Conservation (phyloP, 2,888 invertebrate species). For the Maniola hyperantus region DNA sequence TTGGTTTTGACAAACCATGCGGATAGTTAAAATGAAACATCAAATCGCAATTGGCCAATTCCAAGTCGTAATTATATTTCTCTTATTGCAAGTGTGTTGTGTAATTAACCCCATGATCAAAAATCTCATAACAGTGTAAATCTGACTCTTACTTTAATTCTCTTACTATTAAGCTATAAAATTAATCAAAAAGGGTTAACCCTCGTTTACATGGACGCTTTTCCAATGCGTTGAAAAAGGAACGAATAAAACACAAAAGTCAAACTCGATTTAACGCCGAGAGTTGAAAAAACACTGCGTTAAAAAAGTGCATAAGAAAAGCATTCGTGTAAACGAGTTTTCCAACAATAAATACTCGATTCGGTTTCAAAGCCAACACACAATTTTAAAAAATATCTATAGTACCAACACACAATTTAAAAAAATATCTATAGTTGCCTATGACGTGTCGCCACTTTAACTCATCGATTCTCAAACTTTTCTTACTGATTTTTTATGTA, state of each 20-base stretch:
- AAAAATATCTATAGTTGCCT: constrained; percentile 41
- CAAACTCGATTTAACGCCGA: too few species aligned
- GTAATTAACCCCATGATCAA: background rate
- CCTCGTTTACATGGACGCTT: too few species aligned
- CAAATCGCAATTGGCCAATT: background rate
- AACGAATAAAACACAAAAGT: too few species aligned
- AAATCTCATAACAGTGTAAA: constrained; percentile 11
- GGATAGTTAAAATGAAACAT: background rate
- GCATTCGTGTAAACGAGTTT: background rate
- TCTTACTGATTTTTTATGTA: background rate
- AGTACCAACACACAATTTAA: constrained; percentile 43
- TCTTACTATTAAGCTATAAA: constrained; percentile 25
- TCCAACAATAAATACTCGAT: constrained; percentile 36
- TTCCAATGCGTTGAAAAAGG: too few species aligned
- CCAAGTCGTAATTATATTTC: background rate
- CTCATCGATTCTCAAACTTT: constrained; percentile 31
- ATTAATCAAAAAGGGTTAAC: constrained; percentile 9
- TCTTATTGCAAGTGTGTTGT: background rate
- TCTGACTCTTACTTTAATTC: constrained; percentile 10
- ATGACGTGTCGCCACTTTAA: constrained; percentile 30
- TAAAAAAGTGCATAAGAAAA: constrained; percentile 2
- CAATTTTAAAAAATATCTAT: constrained; percentile 41
- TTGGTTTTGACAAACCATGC: background rate
- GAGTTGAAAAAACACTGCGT: too few species aligned
- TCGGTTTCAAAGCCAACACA: constrained; percentile 42